Percentiles rank a stretch among this genome's conserved stretches.
These are phyloP conservation scores for Phataginus tetradactyla DNA, from an alignment of 2,797 vertebrate species.

Conservation along the genomic window DNA sequence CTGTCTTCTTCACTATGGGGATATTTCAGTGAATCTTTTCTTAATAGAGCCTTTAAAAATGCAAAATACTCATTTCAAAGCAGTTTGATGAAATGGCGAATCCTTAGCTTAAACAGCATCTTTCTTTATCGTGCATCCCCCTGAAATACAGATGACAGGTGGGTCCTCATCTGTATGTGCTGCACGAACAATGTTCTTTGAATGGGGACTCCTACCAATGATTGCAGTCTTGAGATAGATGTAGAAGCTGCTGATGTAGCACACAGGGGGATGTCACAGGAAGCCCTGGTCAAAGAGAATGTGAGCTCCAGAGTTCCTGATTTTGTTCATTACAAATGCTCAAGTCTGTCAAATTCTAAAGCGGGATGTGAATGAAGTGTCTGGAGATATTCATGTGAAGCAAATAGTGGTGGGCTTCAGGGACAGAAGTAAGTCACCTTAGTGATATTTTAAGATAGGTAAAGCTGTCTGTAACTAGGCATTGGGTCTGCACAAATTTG, in stretches of 20 bases:
- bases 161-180: not conserved
- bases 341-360: not conserved
- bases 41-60: constrained; percentile 16
- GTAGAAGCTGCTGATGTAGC: not conserved
- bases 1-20: not conserved
- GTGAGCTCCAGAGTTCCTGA: not conserved
- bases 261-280: not conserved
- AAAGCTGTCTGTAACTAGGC: not conserved
- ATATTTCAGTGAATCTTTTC: not conserved
- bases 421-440: not conserved
- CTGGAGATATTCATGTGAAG: not conserved
- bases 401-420: not conserved
- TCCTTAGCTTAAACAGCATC: not conserved
- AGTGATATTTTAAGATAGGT: not conserved
- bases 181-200: not conserved
- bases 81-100: constrained; percentile 29
- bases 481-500: not conserved
- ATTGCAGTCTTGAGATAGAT: not conserved
- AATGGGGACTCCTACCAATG: not conserved
- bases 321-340: not conserved
- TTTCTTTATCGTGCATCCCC: constrained; percentile 29
- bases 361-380: not conserved
- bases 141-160: constrained; percentile 14
- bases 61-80: constrained; percentile 14
- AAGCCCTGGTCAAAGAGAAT: not conserved